These are phyloP conservation scores for Amblyteles armatorius DNA, from an alignment of 2,888 invertebrate species.

Conservation along the genomic window DNA sequence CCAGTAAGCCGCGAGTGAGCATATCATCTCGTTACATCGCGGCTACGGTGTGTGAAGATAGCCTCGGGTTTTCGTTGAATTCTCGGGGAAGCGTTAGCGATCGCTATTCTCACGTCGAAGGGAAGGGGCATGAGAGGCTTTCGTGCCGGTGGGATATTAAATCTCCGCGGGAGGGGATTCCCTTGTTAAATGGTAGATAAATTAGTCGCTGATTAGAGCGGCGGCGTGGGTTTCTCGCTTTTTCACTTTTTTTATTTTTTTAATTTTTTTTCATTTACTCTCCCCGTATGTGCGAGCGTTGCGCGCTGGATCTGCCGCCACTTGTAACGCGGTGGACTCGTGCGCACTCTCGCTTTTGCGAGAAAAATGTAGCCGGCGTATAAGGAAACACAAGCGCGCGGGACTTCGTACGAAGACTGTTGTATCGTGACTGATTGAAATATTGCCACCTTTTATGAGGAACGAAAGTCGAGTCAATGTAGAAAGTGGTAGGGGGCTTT, in stretches of 20 bases:
- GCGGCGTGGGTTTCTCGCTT: constrained; percentile 61
- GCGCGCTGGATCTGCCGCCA: constrained; percentile 37
- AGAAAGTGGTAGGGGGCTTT: constrained; percentile 62
- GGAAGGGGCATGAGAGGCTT: constrained; percentile 50
- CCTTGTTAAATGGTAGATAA: constrained; percentile 67
- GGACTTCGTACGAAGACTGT: constrained; percentile 22
- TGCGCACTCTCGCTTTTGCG: constrained; percentile 71
- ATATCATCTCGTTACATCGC: constrained; percentile 46
- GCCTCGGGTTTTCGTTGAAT: constrained; percentile 33
- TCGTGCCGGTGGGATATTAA: constrained; percentile 63
- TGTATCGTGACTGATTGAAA: constrained; percentile 62
- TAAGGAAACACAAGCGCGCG: constrained; percentile 62
- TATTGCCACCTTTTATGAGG: constrained; percentile 65
- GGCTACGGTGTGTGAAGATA: constrained; percentile 39
- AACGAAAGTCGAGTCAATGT: constrained; percentile 65
- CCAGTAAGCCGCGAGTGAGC: constrained; percentile 10
- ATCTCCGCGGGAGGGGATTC: constrained; percentile 56
- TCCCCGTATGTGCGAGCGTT: constrained; percentile 46
- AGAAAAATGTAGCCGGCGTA: constrained; percentile 67
- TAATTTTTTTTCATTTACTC: background rate
- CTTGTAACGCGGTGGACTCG: constrained; percentile 35
- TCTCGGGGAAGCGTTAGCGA: background rate
- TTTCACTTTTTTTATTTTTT: background rate
- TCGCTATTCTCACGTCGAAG: constrained; percentile 46
- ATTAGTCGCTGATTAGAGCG: constrained; percentile 70